Evolutionary conservation across 2,888 invertebrate genomes (phyloP).

Genomic region (Sphaeridia pumilis): DNA sequence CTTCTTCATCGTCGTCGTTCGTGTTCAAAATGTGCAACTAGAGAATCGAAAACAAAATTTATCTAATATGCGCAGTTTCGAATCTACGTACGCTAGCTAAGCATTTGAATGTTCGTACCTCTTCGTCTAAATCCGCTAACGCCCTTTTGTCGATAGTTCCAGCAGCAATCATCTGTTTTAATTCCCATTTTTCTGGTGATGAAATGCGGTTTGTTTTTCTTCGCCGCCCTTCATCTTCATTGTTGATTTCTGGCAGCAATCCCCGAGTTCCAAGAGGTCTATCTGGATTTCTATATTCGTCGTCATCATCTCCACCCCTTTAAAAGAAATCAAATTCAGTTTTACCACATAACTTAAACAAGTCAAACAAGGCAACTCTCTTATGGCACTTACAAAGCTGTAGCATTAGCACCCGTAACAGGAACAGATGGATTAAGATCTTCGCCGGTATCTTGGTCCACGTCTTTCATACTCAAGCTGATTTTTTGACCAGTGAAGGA

Average conservation of each 20-base stretch:
- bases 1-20: conserved; percentile 89
- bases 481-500: conserved; percentile 89
- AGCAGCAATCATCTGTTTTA: conserved; percentile 69
- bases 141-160: conserved; percentile 85
- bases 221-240: conserved; percentile 63
- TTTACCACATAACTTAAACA: neutral
- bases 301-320: conserved; percentile 23
- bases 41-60: neutral
- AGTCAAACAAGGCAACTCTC: neutral
- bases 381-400: neutral
- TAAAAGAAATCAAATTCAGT: too few relatives aligned
- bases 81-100: neutral
- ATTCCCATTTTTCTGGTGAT: conserved; percentile 61
- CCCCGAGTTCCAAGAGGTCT: conserved; percentile 51
- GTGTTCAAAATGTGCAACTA: conserved; percentile 73
- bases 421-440: conserved; percentile 71
- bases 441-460: conserved; percentile 84
- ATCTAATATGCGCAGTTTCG: neutral
- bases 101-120: conserved; percentile 40
- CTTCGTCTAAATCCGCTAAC: conserved; percentile 94
- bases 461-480: conserved; percentile 94
- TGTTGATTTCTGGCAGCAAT: conserved; percentile 49
- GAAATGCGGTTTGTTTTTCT: conserved; percentile 83
- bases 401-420: neutral
- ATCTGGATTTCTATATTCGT: conserved; percentile 65